Base-by-base conservation (phyloP, 2,888 invertebrate genomes). In the Agonopterix alstromeriana region DNA sequence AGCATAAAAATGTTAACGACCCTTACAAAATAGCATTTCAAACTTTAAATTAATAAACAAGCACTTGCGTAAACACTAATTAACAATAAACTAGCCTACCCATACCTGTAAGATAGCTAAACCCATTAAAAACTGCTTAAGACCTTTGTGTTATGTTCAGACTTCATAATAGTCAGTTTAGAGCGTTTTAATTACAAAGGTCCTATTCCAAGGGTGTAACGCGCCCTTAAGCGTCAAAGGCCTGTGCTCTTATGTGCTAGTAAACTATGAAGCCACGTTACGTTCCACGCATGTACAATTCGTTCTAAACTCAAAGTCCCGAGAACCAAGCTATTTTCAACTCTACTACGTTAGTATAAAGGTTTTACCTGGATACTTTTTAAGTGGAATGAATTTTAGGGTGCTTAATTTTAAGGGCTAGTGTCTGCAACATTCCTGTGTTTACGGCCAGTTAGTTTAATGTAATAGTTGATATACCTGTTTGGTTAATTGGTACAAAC, bases 121-220 rank as follows among this genome's bases (percentile, higher is more conserved):
- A 36, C 54, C 62, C 54, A 64, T 66, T 63, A 61, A 62, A 62
- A 67, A 58, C 60, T 70, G 60, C 65, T 63, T 65, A 62, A 56
- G 55, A 65, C 58, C 63, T 52, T 51, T 56, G 56, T 58, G 63
- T 65, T 65, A 70, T 68, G 70, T 67, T 70, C 73, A 73, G 70
- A 72, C 73, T 71, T 71, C 65, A 65, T 77, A 76, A 86, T 85
- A 68, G 82, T 79, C 77, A 76, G 73, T 83, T 84, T 80, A 84
- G 77, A 76, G 79, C 72, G 83, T 75, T 86, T 86, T 86, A 87
- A 88, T 86, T 86, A 86, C 80, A 67, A 71, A 73, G 72, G 70
- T 72, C 73, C 79, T 77, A 79, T 84, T 82, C 65, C 65, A 73
- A 78, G 83, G 83, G 82, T 81, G 74, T 76, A 79, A 84, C 78